Base-by-base conservation (phyloP, 2,888 invertebrate species). In the Drosophila kambysellisi region DNA sequence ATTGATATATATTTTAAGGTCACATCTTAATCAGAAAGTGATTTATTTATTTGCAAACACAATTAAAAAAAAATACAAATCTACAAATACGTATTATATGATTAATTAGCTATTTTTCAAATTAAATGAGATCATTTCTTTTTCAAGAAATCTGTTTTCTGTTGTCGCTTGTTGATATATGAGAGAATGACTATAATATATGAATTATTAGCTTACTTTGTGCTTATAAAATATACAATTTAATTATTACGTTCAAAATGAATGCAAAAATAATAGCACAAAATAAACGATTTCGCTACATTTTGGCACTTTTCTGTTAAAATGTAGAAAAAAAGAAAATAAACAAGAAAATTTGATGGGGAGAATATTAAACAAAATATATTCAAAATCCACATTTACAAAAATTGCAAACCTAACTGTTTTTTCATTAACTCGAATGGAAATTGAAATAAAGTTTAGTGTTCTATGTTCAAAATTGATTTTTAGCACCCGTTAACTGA, bases 91-190 rank as follows among this genome's bases (percentile, higher is more conserved):
- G 30, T 41, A 71, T 53, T n/a, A 48, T 65, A 25, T 70, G 74
- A 77, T 78, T 77, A 52, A 77, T 77, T 60, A 51, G 30, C 39
- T 54, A 33, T 46, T 65, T 50, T 57, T 29, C 9, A 25, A 59
- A 54, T 11, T 29, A 53, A 78, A 74, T 77, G 77, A 77, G 77
- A 78, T 78, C 78, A 77, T 77, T 64, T 59, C 59, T 58, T 58
- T 76, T 70, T 61, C 11, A 63, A 53, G 8, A 50, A 61, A 35
- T 60, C 48, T 48, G 48, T 32, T 32, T 30, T 54, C 32, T 15
- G 17, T 17, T 17, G 17, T 39, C 2, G 9, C 6, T 12, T 9
- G 3, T 35, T 8, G 2, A 20, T 20, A 32, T 30, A 37, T 58
- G 50, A 63, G 63, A 52, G 56, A 32, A 5, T n/a, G 11, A 29